Evolutionary conservation across 2,113 vertebrate genomes (phyloP).

Genomic region (Xiphophorus hellerii): DNA sequence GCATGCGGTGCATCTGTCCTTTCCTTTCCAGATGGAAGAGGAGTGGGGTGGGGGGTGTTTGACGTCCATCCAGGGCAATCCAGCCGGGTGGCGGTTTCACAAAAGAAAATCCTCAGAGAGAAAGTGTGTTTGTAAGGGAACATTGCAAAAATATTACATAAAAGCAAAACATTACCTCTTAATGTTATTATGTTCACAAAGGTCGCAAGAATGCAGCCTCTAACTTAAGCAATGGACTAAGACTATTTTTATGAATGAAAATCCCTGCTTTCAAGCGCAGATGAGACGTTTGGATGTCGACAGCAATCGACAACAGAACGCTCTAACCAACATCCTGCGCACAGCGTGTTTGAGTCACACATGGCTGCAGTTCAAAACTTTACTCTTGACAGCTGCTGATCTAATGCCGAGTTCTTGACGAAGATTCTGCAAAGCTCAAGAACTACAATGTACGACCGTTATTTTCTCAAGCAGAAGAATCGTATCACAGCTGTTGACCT

Average conservation of each 20-base stretch:
- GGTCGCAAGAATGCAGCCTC: constrained; percentile 5
- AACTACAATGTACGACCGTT: no score
- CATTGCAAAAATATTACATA: constrained; percentile 21
- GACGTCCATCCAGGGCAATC: constrained; percentile 30
- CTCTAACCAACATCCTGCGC: background rate
- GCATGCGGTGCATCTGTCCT: constrained; percentile 8
- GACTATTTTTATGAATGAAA: background rate
- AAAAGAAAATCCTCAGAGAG: constrained; percentile 34
- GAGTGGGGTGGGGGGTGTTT: constrained; percentile 9
- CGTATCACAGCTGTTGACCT: background rate
- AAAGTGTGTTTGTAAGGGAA: background rate
- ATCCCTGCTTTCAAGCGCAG: background rate
- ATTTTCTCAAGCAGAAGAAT: background rate
- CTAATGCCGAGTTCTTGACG: no score
- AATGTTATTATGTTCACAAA: constrained; percentile 1
- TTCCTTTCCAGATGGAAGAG: constrained; percentile 29
- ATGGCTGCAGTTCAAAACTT: constrained; percentile 2
- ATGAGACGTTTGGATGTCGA: no score
- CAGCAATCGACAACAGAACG: constrained; percentile 4
- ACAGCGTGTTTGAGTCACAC: constrained; percentile 7
- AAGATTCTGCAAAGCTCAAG: no score
- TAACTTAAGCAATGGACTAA: background rate
- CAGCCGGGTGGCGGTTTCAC: constrained; percentile 3
- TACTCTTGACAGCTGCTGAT: no score
- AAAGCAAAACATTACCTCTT: constrained; percentile 6